phyloP scores from a whole-genome alignment of 2,888 invertebrate genomes.

The Furcula furcula region DNA sequence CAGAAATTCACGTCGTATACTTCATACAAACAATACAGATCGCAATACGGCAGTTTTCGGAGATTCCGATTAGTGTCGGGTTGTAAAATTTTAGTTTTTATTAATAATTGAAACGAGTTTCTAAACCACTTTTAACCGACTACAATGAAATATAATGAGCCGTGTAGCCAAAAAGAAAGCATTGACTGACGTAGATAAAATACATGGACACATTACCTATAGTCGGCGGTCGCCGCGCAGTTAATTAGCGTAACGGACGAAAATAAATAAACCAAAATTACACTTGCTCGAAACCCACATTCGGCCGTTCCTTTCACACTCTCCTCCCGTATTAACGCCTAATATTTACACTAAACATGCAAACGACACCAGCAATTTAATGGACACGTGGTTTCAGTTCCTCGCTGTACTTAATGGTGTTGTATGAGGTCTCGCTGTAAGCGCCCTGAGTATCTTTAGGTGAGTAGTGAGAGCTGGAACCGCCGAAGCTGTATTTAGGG shows the following conservation, averaged over 20 bases:
- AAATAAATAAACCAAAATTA: constrained; percentile 49
- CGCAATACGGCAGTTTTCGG: constrained; percentile 14
- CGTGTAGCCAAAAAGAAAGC: constrained; percentile 58
- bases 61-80: constrained; percentile 11
- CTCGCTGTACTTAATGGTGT: constrained; percentile 77
- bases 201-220: constrained; percentile 41
- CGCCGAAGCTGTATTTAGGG: constrained; percentile 60
- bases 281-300: constrained; percentile 34
- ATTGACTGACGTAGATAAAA: constrained; percentile 40
- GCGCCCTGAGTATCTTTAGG: constrained; percentile 65
- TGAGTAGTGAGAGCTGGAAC: constrained; percentile 52
- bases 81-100: constrained; percentile 12
- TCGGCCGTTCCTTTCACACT: constrained; percentile 33
- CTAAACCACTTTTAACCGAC: constrained; percentile 22
- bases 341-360: constrained; percentile 51
- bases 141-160: constrained; percentile 25
- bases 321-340: constrained; percentile 33
- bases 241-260: constrained; percentile 57
- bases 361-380: constrained; percentile 32
- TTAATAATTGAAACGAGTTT: constrained; percentile 30
- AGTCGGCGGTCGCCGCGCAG: constrained; percentile 33
- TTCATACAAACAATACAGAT: constrained; percentile 29
- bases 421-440: constrained; percentile 67
- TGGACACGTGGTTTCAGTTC: constrained; percentile 65
- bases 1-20: constrained; percentile 62